A percentile compares a stretch with the other conserved stretches of the same genome.
Evolutionary conservation across 2,888 invertebrate species (phyloP).

Genomic region (Caenorhabditis wallacei): DNA sequence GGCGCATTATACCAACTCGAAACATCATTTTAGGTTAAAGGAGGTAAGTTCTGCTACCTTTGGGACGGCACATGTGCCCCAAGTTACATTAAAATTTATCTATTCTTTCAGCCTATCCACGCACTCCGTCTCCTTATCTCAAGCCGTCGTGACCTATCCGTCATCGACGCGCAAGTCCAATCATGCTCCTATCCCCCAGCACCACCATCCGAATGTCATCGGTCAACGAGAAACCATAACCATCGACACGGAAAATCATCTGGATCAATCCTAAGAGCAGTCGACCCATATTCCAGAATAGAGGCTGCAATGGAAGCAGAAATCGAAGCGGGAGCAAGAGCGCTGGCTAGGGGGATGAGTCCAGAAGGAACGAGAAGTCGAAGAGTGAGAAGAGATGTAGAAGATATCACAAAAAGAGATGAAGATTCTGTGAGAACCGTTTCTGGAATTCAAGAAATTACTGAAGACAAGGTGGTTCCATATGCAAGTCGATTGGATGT

Average conservation of each 20-base stretch:
- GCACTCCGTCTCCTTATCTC: constrained; percentile 67
- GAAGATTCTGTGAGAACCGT: not conserved
- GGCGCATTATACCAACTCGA: constrained; percentile 72
- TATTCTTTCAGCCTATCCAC: constrained; percentile 63
- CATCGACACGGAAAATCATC: constrained; percentile 55
- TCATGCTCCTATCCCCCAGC: constrained; percentile 60
- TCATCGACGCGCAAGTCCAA: constrained; percentile 72
- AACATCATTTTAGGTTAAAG: constrained; percentile 70
- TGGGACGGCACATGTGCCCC: not conserved
- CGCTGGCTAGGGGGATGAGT: not conserved
- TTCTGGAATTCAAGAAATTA: not conserved
- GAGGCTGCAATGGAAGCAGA: constrained; percentile 31
- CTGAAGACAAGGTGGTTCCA: constrained; percentile 18
- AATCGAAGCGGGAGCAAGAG: constrained; percentile 18
- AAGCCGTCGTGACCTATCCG: constrained; percentile 60
- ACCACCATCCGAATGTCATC: constrained; percentile 51
- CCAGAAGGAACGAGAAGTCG: constrained; percentile 20
- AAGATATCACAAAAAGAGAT: not conserved
- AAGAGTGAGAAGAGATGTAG: constrained; percentile 20
- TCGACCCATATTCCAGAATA: constrained; percentile 29
- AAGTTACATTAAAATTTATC: not conserved
- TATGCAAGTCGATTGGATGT: constrained; percentile 25
- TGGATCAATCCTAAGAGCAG: constrained; percentile 43
- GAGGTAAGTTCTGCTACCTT: constrained; percentile 47
- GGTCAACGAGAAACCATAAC: constrained; percentile 44